phyloP scores from a whole-genome alignment of 1,140 invertebrate genomes.

The Pseudomyrmex concolor region DNA sequence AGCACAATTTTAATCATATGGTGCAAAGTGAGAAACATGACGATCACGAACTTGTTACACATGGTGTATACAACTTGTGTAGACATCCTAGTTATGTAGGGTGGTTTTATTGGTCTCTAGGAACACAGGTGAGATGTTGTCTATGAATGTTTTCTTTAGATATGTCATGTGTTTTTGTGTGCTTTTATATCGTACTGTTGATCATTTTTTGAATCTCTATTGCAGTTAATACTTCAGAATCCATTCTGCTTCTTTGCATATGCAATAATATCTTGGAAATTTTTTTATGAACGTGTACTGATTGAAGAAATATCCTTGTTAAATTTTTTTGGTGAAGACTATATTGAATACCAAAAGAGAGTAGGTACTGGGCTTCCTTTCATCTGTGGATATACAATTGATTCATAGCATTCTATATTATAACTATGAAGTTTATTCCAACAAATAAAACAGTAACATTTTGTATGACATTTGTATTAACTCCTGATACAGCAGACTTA shows the following conservation, averaged over 20 bases:
- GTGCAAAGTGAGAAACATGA: constrained; percentile 91
- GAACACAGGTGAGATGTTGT: constrained; percentile 97
- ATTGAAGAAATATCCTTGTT: constrained; percentile 97
- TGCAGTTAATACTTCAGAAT: constrained; percentile 94
- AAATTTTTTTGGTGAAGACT: constrained; percentile 96
- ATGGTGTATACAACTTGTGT: constrained; percentile 93
- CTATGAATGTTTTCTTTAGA: neutral
- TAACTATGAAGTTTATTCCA: neutral
- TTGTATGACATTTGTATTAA: neutral
- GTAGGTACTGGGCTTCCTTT: constrained; percentile 97
- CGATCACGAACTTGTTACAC: constrained; percentile 95
- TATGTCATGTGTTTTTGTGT: neutral
- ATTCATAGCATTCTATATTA: constrained; percentile 65
- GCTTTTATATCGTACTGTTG: neutral
- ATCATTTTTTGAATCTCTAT: constrained; percentile 55
- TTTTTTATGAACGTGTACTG: constrained; percentile 95
- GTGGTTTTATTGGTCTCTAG: constrained; percentile 99
- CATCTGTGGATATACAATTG: constrained; percentile 90
- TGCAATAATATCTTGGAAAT: constrained; percentile 93
- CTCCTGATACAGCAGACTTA: too few species aligned
- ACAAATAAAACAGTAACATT: neutral
- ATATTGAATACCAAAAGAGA: constrained; percentile 93
- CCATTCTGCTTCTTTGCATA: constrained; percentile 95
- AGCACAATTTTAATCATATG: constrained; percentile 97
- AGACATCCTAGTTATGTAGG: constrained; percentile 98